These are phyloP conservation scores for Lydus trimaculatus DNA, from an alignment of 2,888 invertebrate genomes.

Conservation along the genomic window DNA sequence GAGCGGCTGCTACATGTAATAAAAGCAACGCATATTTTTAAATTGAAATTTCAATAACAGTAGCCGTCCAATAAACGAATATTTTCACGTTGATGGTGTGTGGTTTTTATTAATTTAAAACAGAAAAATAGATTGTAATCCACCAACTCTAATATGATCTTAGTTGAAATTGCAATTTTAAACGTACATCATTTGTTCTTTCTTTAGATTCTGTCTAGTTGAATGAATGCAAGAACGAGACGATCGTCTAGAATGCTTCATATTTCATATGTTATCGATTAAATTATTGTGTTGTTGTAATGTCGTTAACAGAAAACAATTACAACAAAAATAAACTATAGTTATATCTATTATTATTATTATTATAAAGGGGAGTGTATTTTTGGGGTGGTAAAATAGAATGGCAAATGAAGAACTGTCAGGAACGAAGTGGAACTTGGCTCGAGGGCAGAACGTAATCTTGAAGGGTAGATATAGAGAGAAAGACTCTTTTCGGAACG, in stretches of 20 bases:
- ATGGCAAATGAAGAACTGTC: slow-evolving; percentile 38
- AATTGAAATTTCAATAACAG: slow-evolving; percentile 41
- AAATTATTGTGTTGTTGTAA: background rate
- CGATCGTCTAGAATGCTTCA: too few species aligned
- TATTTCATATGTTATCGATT: background rate
- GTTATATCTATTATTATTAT: background rate
- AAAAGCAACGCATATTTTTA: slow-evolving; percentile 33
- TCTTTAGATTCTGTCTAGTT: too few species aligned
- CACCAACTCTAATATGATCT: too few species aligned
- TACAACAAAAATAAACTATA: background rate
- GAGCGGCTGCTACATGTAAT: slow-evolving; percentile 42
- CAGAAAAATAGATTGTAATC: slow-evolving; percentile 8
- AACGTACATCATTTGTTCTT: too few species aligned
- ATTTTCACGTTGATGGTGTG: slow-evolving; percentile 43
- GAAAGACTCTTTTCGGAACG: slow-evolving; percentile 60
- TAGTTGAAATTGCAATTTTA: background rate
- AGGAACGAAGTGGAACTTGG: slow-evolving; percentile 29
- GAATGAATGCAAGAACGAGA: too few species aligned
- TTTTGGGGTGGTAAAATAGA: slow-evolving; percentile 10
- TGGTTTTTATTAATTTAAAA: background rate
- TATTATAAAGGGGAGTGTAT: background rate
- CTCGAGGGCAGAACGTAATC: slow-evolving; percentile 57
- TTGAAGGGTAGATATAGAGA: slow-evolving; percentile 61
- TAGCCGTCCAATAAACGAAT: slow-evolving; percentile 53
- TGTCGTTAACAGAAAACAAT: slow-evolving; percentile 5